Base-by-base conservation (phyloP, 2,888 invertebrate species). In the Eupithecia inturbata region DNA sequence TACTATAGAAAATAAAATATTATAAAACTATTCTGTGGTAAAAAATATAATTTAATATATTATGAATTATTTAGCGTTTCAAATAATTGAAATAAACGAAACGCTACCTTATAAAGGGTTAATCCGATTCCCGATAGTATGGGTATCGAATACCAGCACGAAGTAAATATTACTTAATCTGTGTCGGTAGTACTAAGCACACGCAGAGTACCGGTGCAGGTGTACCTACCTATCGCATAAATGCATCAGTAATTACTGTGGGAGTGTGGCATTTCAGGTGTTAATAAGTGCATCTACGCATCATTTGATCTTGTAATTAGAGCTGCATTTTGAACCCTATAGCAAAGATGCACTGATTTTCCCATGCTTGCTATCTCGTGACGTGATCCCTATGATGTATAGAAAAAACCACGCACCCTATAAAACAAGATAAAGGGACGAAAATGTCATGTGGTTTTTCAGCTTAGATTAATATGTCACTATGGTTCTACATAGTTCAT, bases 261-360 rank as follows among this genome's bases (percentile, higher is more conserved):
- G 81, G 85, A 86, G 75, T 79, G 80, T 82, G 85, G 82, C 82
- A 83, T 85, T 85, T 83, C 74, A 83, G 79, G 82, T 83, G 83
- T 79, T 85, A 85, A 86, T 84, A 80, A 72, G 78, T 79, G 71
- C 77, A 79, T 74, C 41, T 62, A 73, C 77, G 71, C 71, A 75
- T 72, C 75, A 70, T 64, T 72, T 68, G 72, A 45, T 70, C 60
- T 64, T 70, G 62, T 64, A 68, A 70, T 71, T 53, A 28, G 19
- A 53, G n/a, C 26, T 22, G 33, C 41, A 63, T 63, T 49, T 63
- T 53, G 53, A 53, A 53, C 53, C 12, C 26, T 57, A 57, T 26
- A 26, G 26, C 9, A 53, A 22, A 53, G 53, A 53, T 53, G 10
- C 49, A 26, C 12, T 22, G 22, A 53, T 14, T 1, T 26, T 57